These are phyloP conservation scores for Mesaphorura yosii DNA, from an alignment of 1,140 invertebrate species.

Conservation along the genomic window DNA sequence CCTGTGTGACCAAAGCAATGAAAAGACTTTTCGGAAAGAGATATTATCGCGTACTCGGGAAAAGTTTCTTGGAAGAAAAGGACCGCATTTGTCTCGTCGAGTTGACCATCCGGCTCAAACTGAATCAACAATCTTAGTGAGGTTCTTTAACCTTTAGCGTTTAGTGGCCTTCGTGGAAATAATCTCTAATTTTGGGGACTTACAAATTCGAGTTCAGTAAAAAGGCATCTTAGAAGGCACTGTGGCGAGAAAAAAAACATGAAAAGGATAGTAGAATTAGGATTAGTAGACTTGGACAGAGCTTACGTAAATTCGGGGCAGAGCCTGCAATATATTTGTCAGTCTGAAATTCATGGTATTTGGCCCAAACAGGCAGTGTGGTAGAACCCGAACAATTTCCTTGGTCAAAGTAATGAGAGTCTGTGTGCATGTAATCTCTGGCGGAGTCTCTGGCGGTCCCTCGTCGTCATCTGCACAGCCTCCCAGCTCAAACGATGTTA, in stretches of 20 bases:
- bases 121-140: background rate
- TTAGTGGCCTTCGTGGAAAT: background rate
- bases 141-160: background rate
- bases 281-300: background rate
- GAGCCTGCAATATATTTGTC: no score
- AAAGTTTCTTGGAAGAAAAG: constrained; percentile 5
- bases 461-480: no score
- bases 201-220: background rate
- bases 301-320: constrained; percentile 2
- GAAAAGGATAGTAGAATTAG: background rate
- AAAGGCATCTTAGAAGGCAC: constrained; percentile 3
- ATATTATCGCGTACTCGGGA: background rate
- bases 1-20: background rate
- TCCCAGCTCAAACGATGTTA: no score
- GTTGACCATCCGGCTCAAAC: background rate
- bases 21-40: background rate
- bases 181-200: background rate
- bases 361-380: no score
- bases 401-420: no score
- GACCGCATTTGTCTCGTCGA: background rate
- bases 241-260: background rate
- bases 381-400: no score
- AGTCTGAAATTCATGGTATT: no score
- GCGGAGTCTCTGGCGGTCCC: no score
- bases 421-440: no score